Evolutionary conservation across 2,797 vertebrate species (phyloP).

Genomic region (Myiotriccus ornatus): DNA sequence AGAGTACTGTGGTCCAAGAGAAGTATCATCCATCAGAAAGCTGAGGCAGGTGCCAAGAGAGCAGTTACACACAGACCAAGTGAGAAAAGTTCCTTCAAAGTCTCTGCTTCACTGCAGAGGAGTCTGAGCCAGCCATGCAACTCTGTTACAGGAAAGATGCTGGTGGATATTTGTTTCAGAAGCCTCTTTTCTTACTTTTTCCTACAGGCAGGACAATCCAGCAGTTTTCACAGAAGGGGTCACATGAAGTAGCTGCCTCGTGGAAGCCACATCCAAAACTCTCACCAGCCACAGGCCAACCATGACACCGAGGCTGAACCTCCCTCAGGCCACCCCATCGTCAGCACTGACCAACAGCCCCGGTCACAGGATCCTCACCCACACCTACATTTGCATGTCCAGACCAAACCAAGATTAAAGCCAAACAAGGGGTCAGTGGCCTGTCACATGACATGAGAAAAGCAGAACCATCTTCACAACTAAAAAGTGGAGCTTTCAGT

Average conservation of each 20-base stretch:
- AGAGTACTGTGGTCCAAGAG: neutral
- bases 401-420: conserved; percentile 20
- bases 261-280: neutral
- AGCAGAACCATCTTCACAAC: conserved; percentile 15
- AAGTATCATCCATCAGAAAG: neutral
- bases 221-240: neutral
- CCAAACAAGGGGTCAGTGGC: neutral
- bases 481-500: neutral
- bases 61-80: neutral
- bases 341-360: neutral
- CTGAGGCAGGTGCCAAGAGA: neutral
- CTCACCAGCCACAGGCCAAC: neutral
- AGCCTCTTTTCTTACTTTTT: neutral
- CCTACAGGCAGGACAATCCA: neutral
- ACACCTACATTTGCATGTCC: neutral
- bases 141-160: neutral
- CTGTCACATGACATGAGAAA: conserved; percentile 12
- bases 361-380: neutral
- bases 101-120: neutral
- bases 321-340: neutral
- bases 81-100: neutral
- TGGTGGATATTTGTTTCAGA: neutral
- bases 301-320: neutral
- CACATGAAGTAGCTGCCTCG: neutral
- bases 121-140: neutral